phyloP scores from a whole-genome alignment of 2,113 vertebrate genomes.

The Ammospiza nelsoni region DNA sequence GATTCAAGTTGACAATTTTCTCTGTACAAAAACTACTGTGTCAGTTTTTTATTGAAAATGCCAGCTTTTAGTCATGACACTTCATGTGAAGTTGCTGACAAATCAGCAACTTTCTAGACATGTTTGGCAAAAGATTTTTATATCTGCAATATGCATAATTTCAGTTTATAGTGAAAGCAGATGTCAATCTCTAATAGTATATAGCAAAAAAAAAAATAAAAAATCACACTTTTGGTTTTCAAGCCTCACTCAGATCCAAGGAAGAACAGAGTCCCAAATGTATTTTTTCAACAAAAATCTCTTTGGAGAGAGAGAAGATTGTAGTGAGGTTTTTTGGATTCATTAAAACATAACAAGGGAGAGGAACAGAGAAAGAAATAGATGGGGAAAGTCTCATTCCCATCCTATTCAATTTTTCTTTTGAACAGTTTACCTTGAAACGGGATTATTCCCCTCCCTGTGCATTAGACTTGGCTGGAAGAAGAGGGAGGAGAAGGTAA shows the following conservation, averaged over 20 bases:
- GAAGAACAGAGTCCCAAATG: neutral
- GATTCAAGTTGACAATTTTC: neutral
- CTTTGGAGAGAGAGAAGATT: neutral
- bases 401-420: neutral
- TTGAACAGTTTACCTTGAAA: neutral
- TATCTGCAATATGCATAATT: neutral
- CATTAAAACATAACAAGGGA: neutral
- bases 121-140: neutral
- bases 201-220: neutral
- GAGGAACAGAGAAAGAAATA: neutral
- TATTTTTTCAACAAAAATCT: neutral
- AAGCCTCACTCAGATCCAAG: neutral
- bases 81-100: neutral
- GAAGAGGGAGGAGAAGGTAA: neutral
- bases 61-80: neutral
- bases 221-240: neutral
- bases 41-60: neutral
- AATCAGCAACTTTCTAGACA: neutral
- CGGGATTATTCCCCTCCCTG: neutral
- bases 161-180: neutral
- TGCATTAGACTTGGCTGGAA: neutral
- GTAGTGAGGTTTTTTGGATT: neutral
- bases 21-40: neutral
- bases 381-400: neutral
- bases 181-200: neutral